Evolutionary conservation across 2,113 vertebrate genomes (phyloP), one percentile per base, ranked within the genome.

Genomic region (Pavo muticus): DNA sequence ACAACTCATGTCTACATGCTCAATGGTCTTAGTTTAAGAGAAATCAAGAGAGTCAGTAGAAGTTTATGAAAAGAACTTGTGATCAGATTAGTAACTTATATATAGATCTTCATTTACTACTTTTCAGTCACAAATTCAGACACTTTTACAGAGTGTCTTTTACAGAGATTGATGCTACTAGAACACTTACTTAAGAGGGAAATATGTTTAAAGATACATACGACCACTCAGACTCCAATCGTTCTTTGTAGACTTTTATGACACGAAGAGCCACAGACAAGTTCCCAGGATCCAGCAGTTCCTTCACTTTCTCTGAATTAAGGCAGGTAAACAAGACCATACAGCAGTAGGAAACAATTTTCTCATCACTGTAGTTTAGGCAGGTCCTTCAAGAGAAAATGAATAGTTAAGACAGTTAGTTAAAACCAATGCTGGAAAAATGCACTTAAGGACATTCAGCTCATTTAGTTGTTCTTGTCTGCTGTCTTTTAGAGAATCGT

Each of bases 321-420:
- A 99, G 97, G 91, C 98, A 99, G 17, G 98, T 98, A 96, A 99
- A 98, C 80, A 99, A 94, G 30, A 99, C 98, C 99, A 99, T 99
- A 9, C 98, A 99, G 48, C 97, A 96, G 71, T 99, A 99, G 77
- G 97, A 89, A 42, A 98, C 88, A 5, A 98, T 94, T 85, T 99
- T 99, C 91, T 98, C 98, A 97, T 99, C 99, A 1, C 91, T 95
- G 61, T 98, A 94, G 3, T 90, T 94, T 69, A 99, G 97, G 84
- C 98, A 99, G 19, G 94, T 97, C 93, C 98, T 98, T 85, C 52
- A 88, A 96, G 30, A 93, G 42, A 82, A 89, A 85, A 87, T 19
- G 40, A 48, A 27, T 18, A 47, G 9, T 72, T 80, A 63, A 42
- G 40, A 73, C 1, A 35, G 14, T 39, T 76, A 47, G 16, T 37